phyloP scores from a whole-genome alignment of 2,888 invertebrate genomes.

The Gymnosoma rotundatum region DNA sequence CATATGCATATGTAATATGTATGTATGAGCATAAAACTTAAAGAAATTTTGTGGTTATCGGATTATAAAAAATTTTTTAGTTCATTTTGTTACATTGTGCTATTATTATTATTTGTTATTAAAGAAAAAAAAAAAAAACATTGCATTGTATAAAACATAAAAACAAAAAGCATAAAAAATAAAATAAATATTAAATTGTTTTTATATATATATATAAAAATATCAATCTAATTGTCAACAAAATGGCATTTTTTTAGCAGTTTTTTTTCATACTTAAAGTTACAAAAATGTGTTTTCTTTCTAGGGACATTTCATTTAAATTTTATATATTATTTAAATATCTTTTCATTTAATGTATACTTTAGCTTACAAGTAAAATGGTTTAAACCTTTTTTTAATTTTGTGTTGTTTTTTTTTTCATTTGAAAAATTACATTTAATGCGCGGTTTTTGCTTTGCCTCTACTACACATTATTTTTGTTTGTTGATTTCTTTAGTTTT shows the following conservation, averaged over 20 bases:
- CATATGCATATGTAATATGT: too few relatives aligned
- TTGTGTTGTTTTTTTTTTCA: slow-evolving; percentile 6
- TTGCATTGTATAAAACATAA: slow-evolving; percentile 60
- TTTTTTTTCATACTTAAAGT: slow-evolving; percentile 59
- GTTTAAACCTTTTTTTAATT: slow-evolving; percentile 22
- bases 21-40: not conserved
- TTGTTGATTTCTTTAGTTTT: slow-evolving; percentile 21
- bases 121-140: slow-evolving; percentile 35
- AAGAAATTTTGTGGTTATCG: too few relatives aligned
- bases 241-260: slow-evolving; percentile 71
- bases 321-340: slow-evolving; percentile 46
- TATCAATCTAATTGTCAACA: slow-evolving; percentile 70
- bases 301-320: slow-evolving; percentile 29
- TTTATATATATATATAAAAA: slow-evolving; percentile 65
- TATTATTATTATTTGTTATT: slow-evolving; percentile 13
- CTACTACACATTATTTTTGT: slow-evolving; percentile 66
- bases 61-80: too few relatives aligned
- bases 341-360: slow-evolving; percentile 61
- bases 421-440: slow-evolving; percentile 68
- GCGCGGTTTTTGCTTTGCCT: slow-evolving; percentile 70
- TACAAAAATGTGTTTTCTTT: slow-evolving; percentile 51
- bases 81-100: not conserved
- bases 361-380: slow-evolving; percentile 57
- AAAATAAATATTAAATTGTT: slow-evolving; percentile 63
- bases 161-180: slow-evolving; percentile 50